Evolutionary conservation across 2,113 vertebrate species (phyloP).

Genomic region (Pterocles orientalis): DNA sequence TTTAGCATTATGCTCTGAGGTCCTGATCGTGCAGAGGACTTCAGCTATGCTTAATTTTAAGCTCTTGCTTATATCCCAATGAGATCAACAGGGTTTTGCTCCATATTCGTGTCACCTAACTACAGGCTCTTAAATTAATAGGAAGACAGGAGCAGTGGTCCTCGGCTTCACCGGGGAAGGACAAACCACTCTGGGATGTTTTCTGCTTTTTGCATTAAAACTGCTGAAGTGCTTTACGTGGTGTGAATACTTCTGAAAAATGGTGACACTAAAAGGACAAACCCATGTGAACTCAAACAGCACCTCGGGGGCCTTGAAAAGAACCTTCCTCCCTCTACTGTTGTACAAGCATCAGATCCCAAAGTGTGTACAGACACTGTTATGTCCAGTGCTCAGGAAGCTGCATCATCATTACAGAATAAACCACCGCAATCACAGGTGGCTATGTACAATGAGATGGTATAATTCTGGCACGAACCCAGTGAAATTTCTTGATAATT

Average conservation of each 20-base stretch:
- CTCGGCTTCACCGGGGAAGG: not conserved
- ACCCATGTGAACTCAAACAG: not conserved
- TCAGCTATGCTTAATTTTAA: conserved; percentile 24
- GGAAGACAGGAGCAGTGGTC: not conserved
- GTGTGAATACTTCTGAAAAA: not conserved
- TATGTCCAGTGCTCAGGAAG: not conserved
- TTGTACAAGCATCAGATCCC: not conserved
- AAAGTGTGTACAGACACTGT: not conserved
- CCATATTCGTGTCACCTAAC: not conserved
- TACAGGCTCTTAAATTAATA: not conserved
- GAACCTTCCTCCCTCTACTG: not conserved
- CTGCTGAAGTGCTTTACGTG: not conserved
- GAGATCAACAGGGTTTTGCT: not conserved
- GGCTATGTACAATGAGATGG: not conserved
- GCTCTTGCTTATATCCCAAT: not conserved
- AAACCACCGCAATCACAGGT: not conserved
- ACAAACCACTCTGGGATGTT: not conserved
- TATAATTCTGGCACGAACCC: not conserved
- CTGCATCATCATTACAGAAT: not conserved
- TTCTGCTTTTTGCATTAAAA: not conserved
- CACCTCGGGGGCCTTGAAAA: not conserved
- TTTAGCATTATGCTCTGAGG: not conserved
- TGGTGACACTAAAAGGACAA: not conserved
- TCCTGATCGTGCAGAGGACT: not conserved
- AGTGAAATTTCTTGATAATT: not conserved